These are phyloP conservation scores for Fragum fragum DNA, from an alignment of 2,888 invertebrate genomes.

Conservation along the genomic window DNA sequence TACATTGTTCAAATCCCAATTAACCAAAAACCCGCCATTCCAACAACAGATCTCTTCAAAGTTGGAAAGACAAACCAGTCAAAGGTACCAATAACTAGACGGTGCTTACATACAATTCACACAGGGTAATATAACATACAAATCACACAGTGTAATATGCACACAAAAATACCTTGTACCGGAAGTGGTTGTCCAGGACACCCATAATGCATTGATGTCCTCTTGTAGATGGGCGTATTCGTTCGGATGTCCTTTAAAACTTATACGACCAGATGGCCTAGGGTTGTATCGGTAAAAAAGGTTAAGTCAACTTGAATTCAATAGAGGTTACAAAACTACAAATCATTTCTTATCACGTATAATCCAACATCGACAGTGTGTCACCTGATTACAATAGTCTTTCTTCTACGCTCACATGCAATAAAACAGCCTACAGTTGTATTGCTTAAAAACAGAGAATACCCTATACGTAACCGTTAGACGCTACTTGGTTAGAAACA, in stretches of 20 bases:
- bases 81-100: neutral
- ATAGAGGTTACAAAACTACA: neutral
- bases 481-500: too few relatives aligned
- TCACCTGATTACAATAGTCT: neutral
- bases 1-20: too few relatives aligned
- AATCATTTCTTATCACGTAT: too few relatives aligned
- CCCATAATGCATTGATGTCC: slow-evolving; percentile 48
- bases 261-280: neutral
- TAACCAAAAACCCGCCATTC: too few relatives aligned
- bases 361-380: neutral
- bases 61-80: too few relatives aligned
- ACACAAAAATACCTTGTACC: slow-evolving; percentile 35
- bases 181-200: slow-evolving; percentile 43
- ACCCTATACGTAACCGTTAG: too few relatives aligned
- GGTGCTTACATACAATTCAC: neutral
- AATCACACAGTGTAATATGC: neutral
- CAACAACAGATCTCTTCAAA: too few relatives aligned
- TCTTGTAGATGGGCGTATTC: slow-evolving; percentile 52
- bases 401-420: too few relatives aligned
- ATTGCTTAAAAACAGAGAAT: too few relatives aligned
- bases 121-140: neutral
- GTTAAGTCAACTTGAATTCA: neutral
- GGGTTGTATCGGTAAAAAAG: neutral
- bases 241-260: slow-evolving; percentile 44
- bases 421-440: too few relatives aligned